A percentile compares a stretch with the other conserved stretches of the same genome.
Conservation (phyloP, 2,797 vertebrate genomes). For the Argentina silus region DNA sequence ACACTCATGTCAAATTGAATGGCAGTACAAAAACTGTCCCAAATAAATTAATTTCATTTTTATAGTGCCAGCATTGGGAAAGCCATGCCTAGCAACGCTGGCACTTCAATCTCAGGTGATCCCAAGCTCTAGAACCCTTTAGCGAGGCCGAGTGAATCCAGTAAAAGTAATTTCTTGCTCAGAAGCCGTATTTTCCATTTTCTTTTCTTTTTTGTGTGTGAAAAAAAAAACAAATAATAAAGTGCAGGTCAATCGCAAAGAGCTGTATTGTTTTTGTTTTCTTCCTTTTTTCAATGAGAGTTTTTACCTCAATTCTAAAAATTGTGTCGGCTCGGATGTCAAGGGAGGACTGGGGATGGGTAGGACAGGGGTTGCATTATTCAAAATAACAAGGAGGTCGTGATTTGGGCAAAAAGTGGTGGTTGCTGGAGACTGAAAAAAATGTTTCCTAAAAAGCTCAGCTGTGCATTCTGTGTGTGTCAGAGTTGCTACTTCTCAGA, state of each 20-base stretch:
- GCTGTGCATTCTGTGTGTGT: constrained; percentile 61
- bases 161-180: constrained; percentile 87
- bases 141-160: constrained; percentile 81
- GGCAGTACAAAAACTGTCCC: constrained; percentile 95
- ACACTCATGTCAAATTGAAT: constrained; percentile 97
- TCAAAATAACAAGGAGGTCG: constrained; percentile 46
- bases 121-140: constrained; percentile 84
- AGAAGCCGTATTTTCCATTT: constrained; percentile 81
- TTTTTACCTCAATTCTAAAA: constrained; percentile 49
- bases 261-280: constrained; percentile 58
- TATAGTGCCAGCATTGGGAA: constrained; percentile 96
- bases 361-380: constrained; percentile 25
- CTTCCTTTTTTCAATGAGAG: constrained; percentile 49
- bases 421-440: constrained; percentile 44
- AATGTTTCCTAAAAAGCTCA: constrained; percentile 44
- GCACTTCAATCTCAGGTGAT: constrained; percentile 91
- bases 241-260: constrained; percentile 88
- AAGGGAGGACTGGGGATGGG: constrained; percentile 25
- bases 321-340: constrained; percentile 46
- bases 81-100: constrained; percentile 89
- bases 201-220: constrained; percentile 54
- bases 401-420: constrained; percentile 52
- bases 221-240: constrained; percentile 82
- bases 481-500: constrained; percentile 68
- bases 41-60: constrained; percentile 88